Conservation (phyloP, 2,113 vertebrate species). For the Pseudopipra pipra region DNA sequence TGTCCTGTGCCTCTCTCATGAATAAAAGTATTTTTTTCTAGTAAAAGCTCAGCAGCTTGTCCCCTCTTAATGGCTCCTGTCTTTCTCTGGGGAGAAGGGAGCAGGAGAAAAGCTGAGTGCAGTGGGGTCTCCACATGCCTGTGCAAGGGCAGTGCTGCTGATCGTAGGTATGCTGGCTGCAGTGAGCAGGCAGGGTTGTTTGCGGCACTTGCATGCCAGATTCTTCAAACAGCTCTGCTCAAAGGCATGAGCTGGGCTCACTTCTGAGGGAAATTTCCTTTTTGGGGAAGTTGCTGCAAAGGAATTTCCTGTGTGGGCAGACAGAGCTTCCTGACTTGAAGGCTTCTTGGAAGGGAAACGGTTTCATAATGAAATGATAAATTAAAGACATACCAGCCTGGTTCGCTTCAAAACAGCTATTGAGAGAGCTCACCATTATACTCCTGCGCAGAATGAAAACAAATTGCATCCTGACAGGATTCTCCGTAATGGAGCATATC, state of each 20-base stretch:
- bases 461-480: conserved; percentile 78
- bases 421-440: conserved; percentile 71
- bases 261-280: conserved; percentile 98
- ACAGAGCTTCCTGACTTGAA: conserved; percentile 94
- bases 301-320: conserved; percentile 99
- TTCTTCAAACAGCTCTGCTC: conserved; percentile 77
- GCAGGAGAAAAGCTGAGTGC: neutral
- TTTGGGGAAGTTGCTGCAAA: conserved; percentile 96
- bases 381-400: conserved; percentile 82
- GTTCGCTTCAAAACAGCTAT: conserved; percentile 79
- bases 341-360: conserved; percentile 94
- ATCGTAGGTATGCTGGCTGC: neutral
- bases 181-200: conserved; percentile 48
- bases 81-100: neutral
- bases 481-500: conserved; percentile 54
- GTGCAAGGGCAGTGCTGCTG: neutral
- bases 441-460: conserved; percentile 74
- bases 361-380: conserved; percentile 87
- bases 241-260: conserved; percentile 78
- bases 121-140: neutral
- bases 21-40: neutral
- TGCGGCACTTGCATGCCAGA: conserved; percentile 67
- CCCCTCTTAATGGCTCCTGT: neutral
- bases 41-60: neutral
- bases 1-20: neutral